Base-by-base conservation (phyloP, 2,797 vertebrate genomes). In the Sciurus vulgaris region DNA sequence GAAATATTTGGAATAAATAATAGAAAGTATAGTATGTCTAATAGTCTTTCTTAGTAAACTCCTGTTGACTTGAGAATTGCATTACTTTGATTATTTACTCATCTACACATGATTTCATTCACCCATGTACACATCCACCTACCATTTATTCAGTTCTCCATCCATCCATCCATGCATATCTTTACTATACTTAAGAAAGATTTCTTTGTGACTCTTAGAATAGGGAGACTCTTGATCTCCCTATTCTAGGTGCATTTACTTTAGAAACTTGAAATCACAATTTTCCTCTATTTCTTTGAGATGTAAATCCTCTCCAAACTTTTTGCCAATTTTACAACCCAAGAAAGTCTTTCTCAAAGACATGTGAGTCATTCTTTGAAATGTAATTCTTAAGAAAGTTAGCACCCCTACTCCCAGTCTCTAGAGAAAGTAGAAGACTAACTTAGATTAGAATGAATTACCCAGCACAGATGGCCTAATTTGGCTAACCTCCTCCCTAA, bases 391-490 rank as follows among this genome's bases (percentile, higher is more conserved):
- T 73, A 69, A 35, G 24, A 89, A 69, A 78, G 17, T 47, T 65
- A 89, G 73, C 35, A 30, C 2, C 10, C 9, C 26, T 93, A 69
- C 33, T 59, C 20, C 38, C 18, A 30, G 15, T 74, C 35, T 73
- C 79, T 56, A 17, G 44, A 30, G 18, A 44, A 15, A 22, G n/a
- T 33, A 38, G 47, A 28, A 65, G 9, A 11, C 35, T 65, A 72
- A 81, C 10, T 91, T 26, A 65, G 38, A 67, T 81, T 81, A 82
- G 54, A 86, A 73, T 20, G 47, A 93, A 63, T 85, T 84, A 65
- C 18, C 47, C 92, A 93, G 47, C 26, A 65, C 24, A 54, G n/a
- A 56, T 73, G 30, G 11, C 61, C 67, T 65, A 84, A 85, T 78
- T 22, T 65, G 65, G 41, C 22, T 59, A 38, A 7, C 47, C 38